Evolutionary conservation across 2,113 vertebrate species (phyloP), one percentile per base, ranked within the genome.

Genomic region (Sceloporus tristichus): DNA sequence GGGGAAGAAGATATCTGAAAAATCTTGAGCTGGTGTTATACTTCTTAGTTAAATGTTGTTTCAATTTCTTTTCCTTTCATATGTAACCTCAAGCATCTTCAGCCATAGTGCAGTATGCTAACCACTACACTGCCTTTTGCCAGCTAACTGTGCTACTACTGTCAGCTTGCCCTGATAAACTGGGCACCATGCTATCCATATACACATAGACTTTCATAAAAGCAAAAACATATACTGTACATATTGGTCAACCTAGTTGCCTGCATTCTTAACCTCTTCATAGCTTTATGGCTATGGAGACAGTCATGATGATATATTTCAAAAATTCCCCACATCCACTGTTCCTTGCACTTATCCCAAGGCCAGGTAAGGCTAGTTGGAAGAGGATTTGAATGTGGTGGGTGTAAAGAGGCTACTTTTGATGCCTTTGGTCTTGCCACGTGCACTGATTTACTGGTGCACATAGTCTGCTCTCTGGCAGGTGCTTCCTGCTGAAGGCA

Each of bases 401-500:
- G 66, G 79, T 85, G 66, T 75, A n/a, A 73, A 81, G 78, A 78
- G 66, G 84, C 82, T 79, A 79, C 1, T 84, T 94, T 89, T 25
- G 75, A 87, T 73, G 42, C 10, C 74, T 80, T 62, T 18, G 90
- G 84, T 65, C 56, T 16, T 77, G 91, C 87, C 65, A 11, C 0
- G 1, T 1, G 54, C 84, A 75, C 74, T 87, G 70, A 86, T 93
- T 83, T 86, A 89, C 29, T 38, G 71, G 48, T 83, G 27, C n/a
- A 1, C 19, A 18, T 68, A 71, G 70, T 48, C 90, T 79, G 0
- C 7, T 42, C 29, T 56, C 62, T 83, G 80, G 65, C 89, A 94
- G 89, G 92, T 91, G 90, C 65, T 68, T 56, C 89, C 88, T 8
- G 1, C 90, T 86, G 84, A 91, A 79, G n/a, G 82, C 9, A 2